Percentiles rank a stretch among this genome's conserved stretches.
These are phyloP conservation scores for Periophthalmus modestus DNA, from an alignment of 2,113 vertebrate species.

Conservation along the genomic window DNA sequence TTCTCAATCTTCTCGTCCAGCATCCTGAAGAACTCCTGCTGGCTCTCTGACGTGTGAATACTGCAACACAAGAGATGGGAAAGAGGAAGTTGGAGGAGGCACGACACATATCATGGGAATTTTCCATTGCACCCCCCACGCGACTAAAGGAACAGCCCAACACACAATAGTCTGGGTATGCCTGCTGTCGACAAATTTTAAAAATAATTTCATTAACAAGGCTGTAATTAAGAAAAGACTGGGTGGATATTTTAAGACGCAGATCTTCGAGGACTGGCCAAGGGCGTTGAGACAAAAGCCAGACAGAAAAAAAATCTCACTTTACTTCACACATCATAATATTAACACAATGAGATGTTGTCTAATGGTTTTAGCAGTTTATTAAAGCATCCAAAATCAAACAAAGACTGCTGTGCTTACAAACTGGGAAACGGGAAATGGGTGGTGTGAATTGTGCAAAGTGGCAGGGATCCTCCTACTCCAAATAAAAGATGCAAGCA, in stretches of 20 bases:
- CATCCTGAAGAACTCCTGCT: slow-evolving; percentile 99
- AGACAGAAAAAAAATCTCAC: slow-evolving; percentile 26
- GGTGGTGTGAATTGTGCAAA: slow-evolving; percentile 1
- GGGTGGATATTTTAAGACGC: slow-evolving; percentile 8
- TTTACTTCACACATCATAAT: slow-evolving; percentile 29
- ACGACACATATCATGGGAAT: slow-evolving; percentile 77
- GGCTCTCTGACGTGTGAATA: slow-evolving; percentile 99
- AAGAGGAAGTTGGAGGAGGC: slow-evolving; percentile 50
- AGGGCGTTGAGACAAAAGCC: slow-evolving; percentile 33
- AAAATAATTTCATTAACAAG: slow-evolving; percentile 47
- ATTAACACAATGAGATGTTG: slow-evolving; percentile 25
- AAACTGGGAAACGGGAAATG: neutral
- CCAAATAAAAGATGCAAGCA: neutral
- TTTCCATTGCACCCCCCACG: slow-evolving; percentile 75
- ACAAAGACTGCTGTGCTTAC: neutral
- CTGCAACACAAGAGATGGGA: slow-evolving; percentile 66
- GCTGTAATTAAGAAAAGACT: slow-evolving; percentile 24
- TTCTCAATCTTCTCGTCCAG: slow-evolving; percentile 99
- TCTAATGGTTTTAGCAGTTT: slow-evolving; percentile 14
- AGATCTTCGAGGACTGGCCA: slow-evolving; percentile 2
- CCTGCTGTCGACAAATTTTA: slow-evolving; percentile 37
- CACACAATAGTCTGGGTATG: slow-evolving; percentile 20
- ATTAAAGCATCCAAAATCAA: slow-evolving; percentile 3
- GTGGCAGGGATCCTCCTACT: neutral
- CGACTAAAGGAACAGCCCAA: slow-evolving; percentile 16